phyloP scores from a whole-genome alignment of 2,888 invertebrate species.

The Hyposoter didymator region DNA sequence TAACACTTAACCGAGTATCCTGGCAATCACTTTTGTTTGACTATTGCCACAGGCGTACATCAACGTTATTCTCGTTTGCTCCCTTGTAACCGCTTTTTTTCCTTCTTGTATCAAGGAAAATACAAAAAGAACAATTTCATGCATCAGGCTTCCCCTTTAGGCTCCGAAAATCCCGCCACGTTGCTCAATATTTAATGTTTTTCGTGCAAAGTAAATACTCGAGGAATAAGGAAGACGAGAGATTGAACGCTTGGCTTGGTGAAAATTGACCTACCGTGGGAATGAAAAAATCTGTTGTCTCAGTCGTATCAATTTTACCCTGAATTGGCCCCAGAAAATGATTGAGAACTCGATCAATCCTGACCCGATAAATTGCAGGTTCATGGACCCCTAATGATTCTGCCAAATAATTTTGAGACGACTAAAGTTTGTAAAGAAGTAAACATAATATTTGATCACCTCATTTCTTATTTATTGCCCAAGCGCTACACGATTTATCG shows the following conservation, averaged over 20 bases:
- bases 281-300: neutral
- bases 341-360: neutral
- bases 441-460: neutral
- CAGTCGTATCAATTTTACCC: neutral
- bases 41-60: conserved; percentile 28
- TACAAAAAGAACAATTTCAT: neutral
- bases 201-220: neutral
- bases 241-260: neutral
- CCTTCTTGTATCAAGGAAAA: conserved; percentile 19
- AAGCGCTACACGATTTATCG: neutral
- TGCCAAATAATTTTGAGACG: neutral
- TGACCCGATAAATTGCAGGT: neutral
- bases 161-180: neutral
- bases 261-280: neutral
- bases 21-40: conserved; percentile 40
- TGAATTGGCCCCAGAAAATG: neutral
- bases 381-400: neutral
- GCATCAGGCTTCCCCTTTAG: neutral
- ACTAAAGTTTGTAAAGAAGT: neutral
- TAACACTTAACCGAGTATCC: neutral
- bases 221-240: neutral
- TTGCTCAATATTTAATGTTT: neutral
- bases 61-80: conserved; percentile 11
- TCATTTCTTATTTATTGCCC: neutral
- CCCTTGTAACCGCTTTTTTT: neutral